A percentile compares a stretch with the other conserved stretches of the same genome.
These are phyloP conservation scores for Drosophila burlai DNA, from an alignment of 1,140 invertebrate genomes.

Conservation along the genomic window DNA sequence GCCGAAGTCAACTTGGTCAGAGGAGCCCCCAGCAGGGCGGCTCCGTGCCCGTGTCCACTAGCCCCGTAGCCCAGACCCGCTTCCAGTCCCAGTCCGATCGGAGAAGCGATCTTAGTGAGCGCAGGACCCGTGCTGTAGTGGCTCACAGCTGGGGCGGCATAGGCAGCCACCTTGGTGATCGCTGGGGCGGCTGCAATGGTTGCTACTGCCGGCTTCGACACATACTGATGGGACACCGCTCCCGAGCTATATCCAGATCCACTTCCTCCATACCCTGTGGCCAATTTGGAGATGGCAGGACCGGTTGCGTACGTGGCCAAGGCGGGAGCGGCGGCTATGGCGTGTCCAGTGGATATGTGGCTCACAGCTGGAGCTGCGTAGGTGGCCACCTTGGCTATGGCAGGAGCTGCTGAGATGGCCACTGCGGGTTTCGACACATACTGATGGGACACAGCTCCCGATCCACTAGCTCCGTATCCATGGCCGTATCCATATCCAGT, in stretches of 20 bases:
- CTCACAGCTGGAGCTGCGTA: slow-evolving; percentile 52
- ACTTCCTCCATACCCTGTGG: slow-evolving; percentile 34
- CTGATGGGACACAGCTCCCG: slow-evolving; percentile 57
- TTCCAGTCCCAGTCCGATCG: slow-evolving; percentile 26
- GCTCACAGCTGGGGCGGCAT: slow-evolving; percentile 49
- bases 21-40: slow-evolving; percentile 10
- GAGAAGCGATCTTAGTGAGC: slow-evolving; percentile 43
- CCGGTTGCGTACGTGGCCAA: slow-evolving; percentile 26
- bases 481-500: slow-evolving; percentile 13
- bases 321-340: slow-evolving; percentile 17
- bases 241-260: slow-evolving; percentile 46
- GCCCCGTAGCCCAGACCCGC: slow-evolving; percentile 36
- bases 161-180: slow-evolving; percentile 45
- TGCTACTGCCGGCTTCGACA: slow-evolving; percentile 64
- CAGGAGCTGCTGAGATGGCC: slow-evolving; percentile 46
- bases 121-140: slow-evolving; percentile 33
- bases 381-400: slow-evolving; percentile 33
- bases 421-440: slow-evolving; percentile 61
- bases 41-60: slow-evolving; percentile 37
- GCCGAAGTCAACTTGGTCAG: slow-evolving; percentile 52
- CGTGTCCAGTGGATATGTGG: slow-evolving; percentile 41
- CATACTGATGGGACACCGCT: slow-evolving; percentile 69
- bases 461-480: slow-evolving; percentile 30
- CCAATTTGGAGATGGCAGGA: slow-evolving; percentile 52
- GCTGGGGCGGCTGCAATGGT: slow-evolving; percentile 42